phyloP scores from a whole-genome alignment of 2,888 invertebrate species.

The Dioctria rufipes region DNA sequence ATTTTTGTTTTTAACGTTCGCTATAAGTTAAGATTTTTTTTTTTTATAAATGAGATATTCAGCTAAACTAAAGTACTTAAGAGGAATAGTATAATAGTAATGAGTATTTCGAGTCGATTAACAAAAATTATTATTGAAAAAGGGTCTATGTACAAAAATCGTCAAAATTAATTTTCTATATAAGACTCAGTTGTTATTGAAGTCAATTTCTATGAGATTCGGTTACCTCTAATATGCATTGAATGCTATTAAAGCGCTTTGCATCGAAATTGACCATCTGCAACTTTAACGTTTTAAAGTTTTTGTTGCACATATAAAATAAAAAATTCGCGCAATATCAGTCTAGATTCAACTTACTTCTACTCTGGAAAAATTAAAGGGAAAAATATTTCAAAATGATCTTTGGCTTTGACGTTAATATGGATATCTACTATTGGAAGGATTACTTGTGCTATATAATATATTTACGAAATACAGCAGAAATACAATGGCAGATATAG shows the following conservation, averaged over 20 bases:
- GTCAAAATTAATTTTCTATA: neutral
- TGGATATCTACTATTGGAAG: slow-evolving; percentile 17
- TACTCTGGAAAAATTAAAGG: slow-evolving; percentile 14
- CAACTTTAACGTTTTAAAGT: neutral
- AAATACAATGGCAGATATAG: too few relatives aligned
- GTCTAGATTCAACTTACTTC: slow-evolving; percentile 31
- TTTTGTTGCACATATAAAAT: neutral
- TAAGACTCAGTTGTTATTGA: neutral
- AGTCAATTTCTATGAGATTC: slow-evolving; percentile 9
- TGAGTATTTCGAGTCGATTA: slow-evolving; percentile 32
- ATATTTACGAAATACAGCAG: too few relatives aligned
- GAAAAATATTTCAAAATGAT: slow-evolving; percentile 38
- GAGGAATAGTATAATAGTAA: slow-evolving; percentile 15
- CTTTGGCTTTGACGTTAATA: slow-evolving; percentile 39
- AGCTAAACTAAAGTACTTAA: slow-evolving; percentile 39
- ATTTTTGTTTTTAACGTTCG: slow-evolving; percentile 8
- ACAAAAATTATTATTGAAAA: slow-evolving; percentile 5
- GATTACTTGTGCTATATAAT: slow-evolving; percentile 30
- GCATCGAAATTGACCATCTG: neutral
- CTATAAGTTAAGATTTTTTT: slow-evolving; percentile 12
- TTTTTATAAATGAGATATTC: slow-evolving; percentile 36
- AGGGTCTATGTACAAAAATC: slow-evolving; percentile 22
- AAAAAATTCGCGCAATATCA: slow-evolving; percentile 18
- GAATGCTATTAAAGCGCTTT: neutral
- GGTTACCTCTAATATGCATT: too few relatives aligned